Evolutionary conservation across 2,888 invertebrate species (phyloP).

Genomic region (Diaprepes abbreviatus): DNA sequence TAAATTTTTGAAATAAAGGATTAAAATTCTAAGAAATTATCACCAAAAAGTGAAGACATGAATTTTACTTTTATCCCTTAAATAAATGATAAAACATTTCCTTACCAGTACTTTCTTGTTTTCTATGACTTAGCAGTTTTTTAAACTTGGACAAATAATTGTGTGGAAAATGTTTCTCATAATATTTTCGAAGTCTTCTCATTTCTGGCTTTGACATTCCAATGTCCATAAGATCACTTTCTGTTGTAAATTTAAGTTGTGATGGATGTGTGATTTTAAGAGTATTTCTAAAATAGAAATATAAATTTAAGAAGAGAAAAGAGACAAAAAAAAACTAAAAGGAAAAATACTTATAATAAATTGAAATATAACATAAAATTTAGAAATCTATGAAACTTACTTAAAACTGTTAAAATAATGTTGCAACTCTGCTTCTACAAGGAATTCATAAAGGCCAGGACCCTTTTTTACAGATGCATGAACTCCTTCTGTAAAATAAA

Average conservation of each 20-base stretch:
- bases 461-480: constrained; percentile 68
- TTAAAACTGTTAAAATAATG: constrained; percentile 89
- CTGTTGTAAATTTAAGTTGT: constrained; percentile 94
- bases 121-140: constrained; percentile 79
- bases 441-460: constrained; percentile 87
- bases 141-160: constrained; percentile 93
- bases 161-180: constrained; percentile 93
- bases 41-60: too few relatives aligned
- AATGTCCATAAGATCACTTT: constrained; percentile 90
- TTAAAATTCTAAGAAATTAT: too few relatives aligned
- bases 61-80: too few relatives aligned
- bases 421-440: constrained; percentile 93
- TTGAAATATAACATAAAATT: too few relatives aligned
- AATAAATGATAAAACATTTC: too few relatives aligned
- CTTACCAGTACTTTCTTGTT: constrained; percentile 66
- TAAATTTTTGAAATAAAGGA: too few relatives aligned
- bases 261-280: constrained; percentile 90
- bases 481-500: constrained; percentile 60
- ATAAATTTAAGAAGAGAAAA: too few relatives aligned
- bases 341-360: constrained; percentile 2
- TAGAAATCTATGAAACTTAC: constrained; percentile 67
- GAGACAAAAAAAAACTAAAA: too few relatives aligned
- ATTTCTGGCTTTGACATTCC: constrained; percentile 97
- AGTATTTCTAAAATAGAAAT: constrained; percentile 79
- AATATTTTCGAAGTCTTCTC: constrained; percentile 92